Conservation (phyloP, 2,888 invertebrate genomes). For the Megastigmus dorsalis region DNA sequence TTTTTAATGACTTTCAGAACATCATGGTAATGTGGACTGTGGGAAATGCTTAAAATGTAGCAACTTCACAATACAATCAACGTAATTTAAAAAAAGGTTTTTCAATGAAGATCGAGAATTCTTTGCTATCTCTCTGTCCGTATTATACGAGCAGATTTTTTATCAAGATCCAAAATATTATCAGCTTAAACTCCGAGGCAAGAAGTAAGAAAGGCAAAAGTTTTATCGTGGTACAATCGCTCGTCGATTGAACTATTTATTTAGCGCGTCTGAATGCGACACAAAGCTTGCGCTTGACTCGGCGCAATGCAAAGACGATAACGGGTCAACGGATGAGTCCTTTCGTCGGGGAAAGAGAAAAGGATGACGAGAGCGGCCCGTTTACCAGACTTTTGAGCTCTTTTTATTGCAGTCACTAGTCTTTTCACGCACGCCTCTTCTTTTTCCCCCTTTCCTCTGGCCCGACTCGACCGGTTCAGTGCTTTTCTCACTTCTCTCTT, state of each 20-base stretch:
- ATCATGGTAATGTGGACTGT: no score
- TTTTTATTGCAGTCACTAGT: slow-evolving; percentile 22
- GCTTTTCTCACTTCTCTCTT: not conserved
- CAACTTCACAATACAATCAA: no score
- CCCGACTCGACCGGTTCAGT: not conserved
- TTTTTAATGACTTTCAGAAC: no score
- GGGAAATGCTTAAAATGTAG: no score
- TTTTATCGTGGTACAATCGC: not conserved
- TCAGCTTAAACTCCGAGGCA: no score
- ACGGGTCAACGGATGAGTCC: not conserved
- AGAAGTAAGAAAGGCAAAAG: not conserved
- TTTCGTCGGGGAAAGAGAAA: slow-evolving; percentile 20
- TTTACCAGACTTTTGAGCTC: slow-evolving; percentile 37
- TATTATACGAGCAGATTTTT: no score
- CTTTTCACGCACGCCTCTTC: not conserved
- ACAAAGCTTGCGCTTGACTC: not conserved
- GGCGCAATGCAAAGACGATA: slow-evolving; percentile 6
- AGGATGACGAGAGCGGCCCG: not conserved
- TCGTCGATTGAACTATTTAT: slow-evolving; percentile 16
- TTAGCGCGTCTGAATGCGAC: not conserved
- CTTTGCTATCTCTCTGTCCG: no score
- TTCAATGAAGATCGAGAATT: no score
- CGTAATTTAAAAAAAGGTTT: no score
- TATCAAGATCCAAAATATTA: no score
- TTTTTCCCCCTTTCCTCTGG: not conserved